phyloP scores from a whole-genome alignment of 92 coral and sea anemone species.

The Muricea muricata region DNA sequence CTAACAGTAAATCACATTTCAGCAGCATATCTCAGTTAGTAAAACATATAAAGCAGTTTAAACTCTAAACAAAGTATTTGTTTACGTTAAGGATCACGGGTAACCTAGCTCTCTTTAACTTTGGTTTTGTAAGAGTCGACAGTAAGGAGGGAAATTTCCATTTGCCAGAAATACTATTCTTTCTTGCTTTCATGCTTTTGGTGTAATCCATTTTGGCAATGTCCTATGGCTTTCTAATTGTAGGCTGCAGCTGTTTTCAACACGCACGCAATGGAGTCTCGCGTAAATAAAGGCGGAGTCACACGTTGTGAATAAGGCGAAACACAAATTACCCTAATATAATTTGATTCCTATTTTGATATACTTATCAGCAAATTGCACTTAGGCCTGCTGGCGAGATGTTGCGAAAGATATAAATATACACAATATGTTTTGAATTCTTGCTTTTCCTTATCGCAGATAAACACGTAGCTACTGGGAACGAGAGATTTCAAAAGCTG shows the following conservation, averaged over 20 bases:
- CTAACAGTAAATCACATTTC: too few relatives aligned
- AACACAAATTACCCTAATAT: slow-evolving; percentile 19
- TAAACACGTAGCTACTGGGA: background rate
- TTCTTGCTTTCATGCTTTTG: too few relatives aligned
- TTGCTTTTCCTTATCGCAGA: background rate
- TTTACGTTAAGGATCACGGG: too few relatives aligned
- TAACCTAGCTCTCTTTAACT: too few relatives aligned
- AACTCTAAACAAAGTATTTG: too few relatives aligned
- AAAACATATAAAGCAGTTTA: too few relatives aligned
- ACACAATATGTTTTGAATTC: background rate
- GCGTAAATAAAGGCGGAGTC: slow-evolving; percentile 1
- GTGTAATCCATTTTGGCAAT: background rate
- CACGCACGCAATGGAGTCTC: background rate
- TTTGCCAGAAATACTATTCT: too few relatives aligned
- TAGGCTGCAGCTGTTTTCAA: slow-evolving; percentile 6
- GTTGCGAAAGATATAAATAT: background rate
- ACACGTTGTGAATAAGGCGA: background rate
- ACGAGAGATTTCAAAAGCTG: background rate
- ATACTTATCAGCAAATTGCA: slow-evolving; percentile 2
- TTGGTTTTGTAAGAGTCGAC: too few relatives aligned
- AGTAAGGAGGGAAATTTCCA: too few relatives aligned
- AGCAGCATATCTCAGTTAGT: too few relatives aligned
- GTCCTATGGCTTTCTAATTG: background rate
- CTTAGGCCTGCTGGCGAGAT: background rate
- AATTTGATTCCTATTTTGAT: background rate